phyloP scores from a whole-genome alignment of 2,797 vertebrate species.

The Xenops minutus region DNA sequence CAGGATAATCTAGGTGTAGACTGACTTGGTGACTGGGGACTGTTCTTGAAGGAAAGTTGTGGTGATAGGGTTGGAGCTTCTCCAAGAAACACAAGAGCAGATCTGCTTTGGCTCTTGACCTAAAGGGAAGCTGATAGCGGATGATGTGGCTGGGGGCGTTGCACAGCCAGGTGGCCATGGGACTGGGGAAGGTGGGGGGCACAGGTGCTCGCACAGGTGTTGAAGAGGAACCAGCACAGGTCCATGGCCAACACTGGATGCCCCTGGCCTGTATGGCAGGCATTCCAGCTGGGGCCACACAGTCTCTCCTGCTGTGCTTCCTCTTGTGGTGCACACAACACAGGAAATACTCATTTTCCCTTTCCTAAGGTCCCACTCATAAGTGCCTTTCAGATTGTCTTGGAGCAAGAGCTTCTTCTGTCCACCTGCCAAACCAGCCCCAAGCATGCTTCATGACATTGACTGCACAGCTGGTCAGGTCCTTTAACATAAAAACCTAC shows the following conservation, averaged over 20 bases:
- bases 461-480: neutral
- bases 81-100: neutral
- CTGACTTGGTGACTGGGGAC: neutral
- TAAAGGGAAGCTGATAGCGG: fast-evolving
- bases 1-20: neutral
- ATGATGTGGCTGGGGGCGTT: fast-evolving
- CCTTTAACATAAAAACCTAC: neutral
- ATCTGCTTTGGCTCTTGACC: neutral
- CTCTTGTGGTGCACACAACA: neutral
- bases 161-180: fast-evolving
- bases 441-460: neutral
- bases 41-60: neutral
- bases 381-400: neutral
- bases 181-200: neutral
- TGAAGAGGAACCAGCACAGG: neutral
- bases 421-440: neutral
- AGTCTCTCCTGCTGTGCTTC: neutral
- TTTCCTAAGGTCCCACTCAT: neutral
- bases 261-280: neutral
- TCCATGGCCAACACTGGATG: fast-evolving
- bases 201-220: fast-evolving
- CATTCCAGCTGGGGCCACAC: neutral
- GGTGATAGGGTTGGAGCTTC: neutral
- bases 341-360: neutral
- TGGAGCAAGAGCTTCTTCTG: neutral